Evolutionary conservation across 37 sponge, comb jelly and placozoan genomes (phyloP).

Genomic region (Corticium candelabrum): DNA sequence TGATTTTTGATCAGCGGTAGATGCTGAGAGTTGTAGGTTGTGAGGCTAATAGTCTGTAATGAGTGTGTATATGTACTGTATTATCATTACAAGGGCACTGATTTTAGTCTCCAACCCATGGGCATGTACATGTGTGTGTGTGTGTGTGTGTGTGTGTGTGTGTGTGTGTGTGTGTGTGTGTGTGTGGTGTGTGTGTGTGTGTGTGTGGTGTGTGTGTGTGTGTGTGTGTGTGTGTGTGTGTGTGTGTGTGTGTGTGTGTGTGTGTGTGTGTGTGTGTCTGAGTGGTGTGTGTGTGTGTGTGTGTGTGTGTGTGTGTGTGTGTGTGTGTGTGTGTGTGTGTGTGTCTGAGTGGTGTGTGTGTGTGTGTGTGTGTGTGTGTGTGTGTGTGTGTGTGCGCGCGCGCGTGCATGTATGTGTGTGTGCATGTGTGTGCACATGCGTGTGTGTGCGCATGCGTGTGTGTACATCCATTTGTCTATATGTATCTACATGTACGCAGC

Average conservation of each 20-base stretch:
- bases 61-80: conserved; percentile 14
- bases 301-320: not conserved
- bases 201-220: too few species aligned
- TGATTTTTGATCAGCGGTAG: too few species aligned
- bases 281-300: too few species aligned
- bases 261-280: not conserved
- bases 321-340: not conserved
- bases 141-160: conserved; percentile 15
- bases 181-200: too few species aligned
- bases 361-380: not conserved
- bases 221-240: not conserved
- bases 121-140: conserved; percentile 8
- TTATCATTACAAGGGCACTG: conserved; percentile 9
- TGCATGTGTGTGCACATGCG: not conserved
- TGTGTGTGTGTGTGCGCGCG: not conserved
- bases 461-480: too few species aligned
- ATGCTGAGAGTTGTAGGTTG: not conserved
- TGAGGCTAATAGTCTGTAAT: conserved; percentile 6
- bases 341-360: too few species aligned
- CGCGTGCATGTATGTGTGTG: not conserved
- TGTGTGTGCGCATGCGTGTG: not conserved
- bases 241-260: not conserved
- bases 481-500: too few species aligned
- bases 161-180: not conserved
- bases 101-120: not conserved